These are phyloP conservation scores for Dioctria linearis DNA, from an alignment of 2,888 invertebrate genomes.

Conservation along the genomic window DNA sequence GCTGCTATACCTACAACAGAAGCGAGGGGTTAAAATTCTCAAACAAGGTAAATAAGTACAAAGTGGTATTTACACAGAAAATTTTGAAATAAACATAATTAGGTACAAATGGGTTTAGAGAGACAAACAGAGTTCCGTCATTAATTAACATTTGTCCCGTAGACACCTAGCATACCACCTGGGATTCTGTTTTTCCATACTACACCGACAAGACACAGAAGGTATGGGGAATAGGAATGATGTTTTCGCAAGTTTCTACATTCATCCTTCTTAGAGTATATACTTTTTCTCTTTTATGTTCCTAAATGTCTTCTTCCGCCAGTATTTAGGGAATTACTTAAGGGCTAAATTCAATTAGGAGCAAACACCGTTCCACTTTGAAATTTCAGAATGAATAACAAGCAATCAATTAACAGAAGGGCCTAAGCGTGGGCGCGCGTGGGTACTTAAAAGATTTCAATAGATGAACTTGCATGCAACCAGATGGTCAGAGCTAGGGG, in stretches of 20 bases:
- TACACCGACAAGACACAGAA: too few species aligned
- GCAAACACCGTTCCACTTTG: slow-evolving; percentile 17
- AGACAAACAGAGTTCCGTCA: slow-evolving; percentile 51
- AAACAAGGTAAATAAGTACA: slow-evolving; percentile 50
- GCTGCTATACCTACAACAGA: not conserved
- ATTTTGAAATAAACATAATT: slow-evolving; percentile 53
- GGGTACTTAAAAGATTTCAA: not conserved
- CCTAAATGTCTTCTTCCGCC: slow-evolving; percentile 2
- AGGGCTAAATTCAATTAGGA: slow-evolving; percentile 41
- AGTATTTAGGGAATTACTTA: slow-evolving; percentile 44
- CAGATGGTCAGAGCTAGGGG: slow-evolving; percentile 19
- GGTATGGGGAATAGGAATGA: not conserved
- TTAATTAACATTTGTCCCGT: slow-evolving; percentile 53
- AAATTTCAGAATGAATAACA: slow-evolving; percentile 38
- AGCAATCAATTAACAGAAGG: slow-evolving; percentile 35
- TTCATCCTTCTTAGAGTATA: slow-evolving; percentile 5
- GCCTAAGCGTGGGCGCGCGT: not conserved
- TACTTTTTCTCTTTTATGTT: slow-evolving; percentile 28
- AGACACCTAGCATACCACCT: slow-evolving; percentile 46
- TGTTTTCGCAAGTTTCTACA: not conserved
- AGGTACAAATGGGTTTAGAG: slow-evolving; percentile 52
- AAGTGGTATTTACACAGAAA: slow-evolving; percentile 53
- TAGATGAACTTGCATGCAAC: slow-evolving; percentile 15
- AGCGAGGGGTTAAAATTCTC: slow-evolving; percentile 37
- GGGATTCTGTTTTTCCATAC: not conserved